phyloP scores from a whole-genome alignment of 2,888 invertebrate genomes.

The Conus canariensis region DNA sequence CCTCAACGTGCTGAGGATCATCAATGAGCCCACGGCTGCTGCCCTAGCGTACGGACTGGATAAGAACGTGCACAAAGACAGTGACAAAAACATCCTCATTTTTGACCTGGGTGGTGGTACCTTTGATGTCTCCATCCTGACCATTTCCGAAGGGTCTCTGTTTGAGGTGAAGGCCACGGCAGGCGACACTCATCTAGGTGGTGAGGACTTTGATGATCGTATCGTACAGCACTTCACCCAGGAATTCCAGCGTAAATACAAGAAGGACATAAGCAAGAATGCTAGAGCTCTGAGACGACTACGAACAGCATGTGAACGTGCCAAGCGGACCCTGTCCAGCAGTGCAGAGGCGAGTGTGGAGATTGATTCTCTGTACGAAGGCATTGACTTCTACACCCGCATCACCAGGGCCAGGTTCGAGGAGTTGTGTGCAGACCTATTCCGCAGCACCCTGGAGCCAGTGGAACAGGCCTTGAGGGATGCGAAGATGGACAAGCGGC shows the following conservation, averaged over 20 bases:
- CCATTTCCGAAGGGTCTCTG: conserved; percentile 82
- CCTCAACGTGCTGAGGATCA: no score
- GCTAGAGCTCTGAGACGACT: conserved; percentile 92
- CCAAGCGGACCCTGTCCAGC: conserved; percentile 82
- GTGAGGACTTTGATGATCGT: conserved; percentile 86
- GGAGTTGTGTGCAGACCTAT: conserved; percentile 95
- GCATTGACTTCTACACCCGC: conserved; percentile 91
- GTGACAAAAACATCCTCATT: conserved; percentile 81
- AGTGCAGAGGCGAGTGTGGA: conserved; percentile 84
- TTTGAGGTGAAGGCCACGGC: conserved; percentile 89
- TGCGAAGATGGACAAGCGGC: conserved; percentile 91
- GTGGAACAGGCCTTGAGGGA: conserved; percentile 96
- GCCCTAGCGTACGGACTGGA: conserved; percentile 80
- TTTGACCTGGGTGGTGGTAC: conserved; percentile 87
- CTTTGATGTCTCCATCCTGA: conserved; percentile 79
- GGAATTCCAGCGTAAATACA: conserved; percentile 87
- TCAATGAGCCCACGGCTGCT: conserved; percentile 71
- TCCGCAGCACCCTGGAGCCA: conserved; percentile 90
- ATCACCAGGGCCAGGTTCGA: conserved; percentile 97
- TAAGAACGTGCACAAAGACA: conserved; percentile 61
- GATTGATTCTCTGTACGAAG: conserved; percentile 83
- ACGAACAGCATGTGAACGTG: conserved; percentile 89
- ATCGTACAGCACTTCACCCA: conserved; percentile 90
- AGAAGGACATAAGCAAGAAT: conserved; percentile 83
- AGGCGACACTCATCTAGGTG: conserved; percentile 91